Evolutionary conservation across 2,113 vertebrate species (phyloP).

Genomic region (Paratilapia polleni): DNA sequence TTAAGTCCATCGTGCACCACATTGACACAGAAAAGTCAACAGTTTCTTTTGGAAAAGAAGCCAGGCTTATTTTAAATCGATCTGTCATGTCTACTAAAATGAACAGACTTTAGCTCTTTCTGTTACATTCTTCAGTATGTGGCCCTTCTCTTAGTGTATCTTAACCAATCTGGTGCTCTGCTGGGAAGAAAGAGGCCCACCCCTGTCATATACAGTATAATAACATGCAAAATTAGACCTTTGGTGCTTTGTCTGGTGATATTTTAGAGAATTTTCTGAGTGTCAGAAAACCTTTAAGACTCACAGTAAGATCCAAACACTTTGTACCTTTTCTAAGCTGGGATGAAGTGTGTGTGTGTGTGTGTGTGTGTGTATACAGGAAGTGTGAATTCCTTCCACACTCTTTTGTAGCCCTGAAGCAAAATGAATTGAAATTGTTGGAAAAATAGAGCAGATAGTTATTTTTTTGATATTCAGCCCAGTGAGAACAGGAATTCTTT

Average conservation of each 20-base stretch:
- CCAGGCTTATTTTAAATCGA: no score
- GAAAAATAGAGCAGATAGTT: constrained; percentile 7
- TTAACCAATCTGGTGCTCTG: background rate
- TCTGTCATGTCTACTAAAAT: no score
- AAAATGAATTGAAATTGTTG: constrained; percentile 1
- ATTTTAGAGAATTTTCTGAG: background rate
- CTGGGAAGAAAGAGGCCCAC: background rate
- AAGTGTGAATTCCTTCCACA: background rate
- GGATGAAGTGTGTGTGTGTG: no score
- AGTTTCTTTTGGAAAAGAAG: no score
- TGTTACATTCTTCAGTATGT: background rate
- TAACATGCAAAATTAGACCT: background rate
- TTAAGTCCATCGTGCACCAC: no score
- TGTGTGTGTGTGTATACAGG: no score
- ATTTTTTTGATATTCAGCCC: constrained; percentile 5
- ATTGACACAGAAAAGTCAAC: no score
- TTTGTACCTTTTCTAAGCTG: no score
- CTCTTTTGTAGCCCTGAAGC: background rate
- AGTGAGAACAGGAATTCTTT: constrained; percentile 9
- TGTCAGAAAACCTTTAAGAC: background rate
- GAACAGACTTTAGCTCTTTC: background rate
- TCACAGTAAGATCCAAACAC: background rate
- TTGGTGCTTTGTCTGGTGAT: background rate
- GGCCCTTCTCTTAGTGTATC: background rate
- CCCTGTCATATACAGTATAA: background rate